phyloP scores from a whole-genome alignment of 2,113 vertebrate species.

The Onychorhynchus coronatus region DNA sequence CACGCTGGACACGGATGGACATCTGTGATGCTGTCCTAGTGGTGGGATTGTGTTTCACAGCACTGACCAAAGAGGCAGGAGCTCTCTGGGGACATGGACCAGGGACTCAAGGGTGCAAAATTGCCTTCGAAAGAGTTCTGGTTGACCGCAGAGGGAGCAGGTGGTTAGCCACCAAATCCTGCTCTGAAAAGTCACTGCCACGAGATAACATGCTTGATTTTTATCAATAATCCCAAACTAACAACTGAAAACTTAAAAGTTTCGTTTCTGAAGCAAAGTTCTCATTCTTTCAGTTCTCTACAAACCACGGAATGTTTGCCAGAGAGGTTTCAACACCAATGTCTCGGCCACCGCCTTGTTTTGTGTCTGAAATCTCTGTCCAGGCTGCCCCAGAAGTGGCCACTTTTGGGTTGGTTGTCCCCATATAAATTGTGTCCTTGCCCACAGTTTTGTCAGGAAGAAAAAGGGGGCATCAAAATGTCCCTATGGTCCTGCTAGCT shows the following conservation, averaged over 20 bases:
- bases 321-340: not conserved
- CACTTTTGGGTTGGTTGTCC: not conserved
- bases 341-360: not conserved
- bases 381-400: not conserved
- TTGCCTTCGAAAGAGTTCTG: not conserved
- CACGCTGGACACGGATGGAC: accelerated
- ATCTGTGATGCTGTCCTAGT: accelerated
- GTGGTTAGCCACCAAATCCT: constrained; percentile 10
- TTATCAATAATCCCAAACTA: constrained; percentile 11
- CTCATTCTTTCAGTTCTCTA: not conserved
- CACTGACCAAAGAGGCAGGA: not conserved
- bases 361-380: not conserved
- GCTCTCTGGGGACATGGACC: not conserved
- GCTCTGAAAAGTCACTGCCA: not conserved
- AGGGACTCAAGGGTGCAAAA: not conserved
- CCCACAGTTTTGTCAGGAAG: not conserved
- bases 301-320: not conserved
- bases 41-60: not conserved
- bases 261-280: not conserved
- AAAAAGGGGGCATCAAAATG: not conserved
- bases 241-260: not conserved
- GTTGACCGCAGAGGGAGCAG: not conserved
- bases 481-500: not conserved
- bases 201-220: not conserved
- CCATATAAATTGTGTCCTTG: not conserved